Percentiles rank a stretch among this genome's conserved stretches.
Conservation (phyloP, 2,888 invertebrate genomes). For the Coronaproctus castanopsis region DNA sequence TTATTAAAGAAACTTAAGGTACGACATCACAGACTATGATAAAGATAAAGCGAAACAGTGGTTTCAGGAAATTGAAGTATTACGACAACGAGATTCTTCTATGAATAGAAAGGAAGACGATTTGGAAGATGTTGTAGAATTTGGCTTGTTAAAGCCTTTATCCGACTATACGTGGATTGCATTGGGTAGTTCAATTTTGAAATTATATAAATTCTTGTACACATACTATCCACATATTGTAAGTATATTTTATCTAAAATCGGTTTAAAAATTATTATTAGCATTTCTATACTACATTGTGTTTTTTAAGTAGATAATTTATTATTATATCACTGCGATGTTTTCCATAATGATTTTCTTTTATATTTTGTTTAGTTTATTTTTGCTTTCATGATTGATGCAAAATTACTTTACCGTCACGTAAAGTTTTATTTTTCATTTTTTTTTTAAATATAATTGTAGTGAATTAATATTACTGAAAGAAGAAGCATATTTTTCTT, state of each 20-base stretch:
- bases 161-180: conserved; percentile 7
- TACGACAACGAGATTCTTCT: conserved; percentile 10
- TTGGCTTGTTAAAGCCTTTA: conserved; percentile 9
- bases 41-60: conserved; percentile 3
- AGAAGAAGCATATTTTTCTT: too few relatives aligned
- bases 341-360: too few relatives aligned
- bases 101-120: background rate
- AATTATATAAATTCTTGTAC: conserved; percentile 13
- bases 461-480: too few relatives aligned
- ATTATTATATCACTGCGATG: too few relatives aligned
- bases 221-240: conserved; percentile 9
- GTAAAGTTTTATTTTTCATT: too few relatives aligned
- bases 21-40: background rate
- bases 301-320: too few relatives aligned
- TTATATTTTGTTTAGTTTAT: too few relatives aligned
- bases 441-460: too few relatives aligned
- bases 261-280: too few relatives aligned
- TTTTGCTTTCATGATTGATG: too few relatives aligned
- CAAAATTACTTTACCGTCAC: too few relatives aligned
- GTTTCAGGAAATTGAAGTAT: conserved; percentile 10
- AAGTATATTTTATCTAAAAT: conserved; percentile 3
- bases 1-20: background rate
- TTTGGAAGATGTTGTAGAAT: background rate
- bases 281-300: too few relatives aligned
- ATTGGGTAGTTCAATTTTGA: conserved; percentile 14